Evolutionary conservation across 2,113 vertebrate genomes (phyloP).

Genomic region (Psammodynastes pulverulentus): DNA sequence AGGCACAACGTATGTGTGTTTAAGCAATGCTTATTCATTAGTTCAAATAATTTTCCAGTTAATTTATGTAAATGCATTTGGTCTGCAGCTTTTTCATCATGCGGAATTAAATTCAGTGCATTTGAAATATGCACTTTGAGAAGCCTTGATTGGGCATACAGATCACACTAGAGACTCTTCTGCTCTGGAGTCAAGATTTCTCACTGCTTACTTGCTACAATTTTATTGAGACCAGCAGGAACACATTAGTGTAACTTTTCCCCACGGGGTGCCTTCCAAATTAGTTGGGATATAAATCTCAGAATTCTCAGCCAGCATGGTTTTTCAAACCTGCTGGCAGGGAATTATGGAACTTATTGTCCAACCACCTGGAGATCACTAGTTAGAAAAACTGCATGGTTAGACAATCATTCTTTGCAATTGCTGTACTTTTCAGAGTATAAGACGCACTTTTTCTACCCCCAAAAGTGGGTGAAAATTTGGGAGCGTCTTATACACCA

Average conservation of each 20-base stretch:
- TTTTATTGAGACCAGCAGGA: neutral
- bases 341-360: neutral
- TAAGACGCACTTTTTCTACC: too few relatives aligned
- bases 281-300: neutral
- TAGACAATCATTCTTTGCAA: neutral
- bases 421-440: too few relatives aligned
- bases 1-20: neutral
- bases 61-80: constrained; percentile 41
- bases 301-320: neutral
- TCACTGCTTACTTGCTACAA: neutral
- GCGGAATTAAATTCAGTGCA: constrained; percentile 19
- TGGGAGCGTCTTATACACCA: too few relatives aligned
- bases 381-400: neutral
- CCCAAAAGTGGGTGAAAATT: too few relatives aligned
- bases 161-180: neutral
- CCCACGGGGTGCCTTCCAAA: neutral
- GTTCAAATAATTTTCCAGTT: constrained; percentile 28
- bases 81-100: constrained; percentile 36
- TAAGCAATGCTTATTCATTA: constrained; percentile 25
- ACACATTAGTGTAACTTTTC: neutral
- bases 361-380: neutral
- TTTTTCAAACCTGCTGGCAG: neutral
- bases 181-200: neutral
- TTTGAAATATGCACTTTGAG: neutral
- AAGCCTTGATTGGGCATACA: constrained; percentile 3